phyloP scores from a whole-genome alignment of 2,888 invertebrate genomes.

The Leistus spinibarbis region DNA sequence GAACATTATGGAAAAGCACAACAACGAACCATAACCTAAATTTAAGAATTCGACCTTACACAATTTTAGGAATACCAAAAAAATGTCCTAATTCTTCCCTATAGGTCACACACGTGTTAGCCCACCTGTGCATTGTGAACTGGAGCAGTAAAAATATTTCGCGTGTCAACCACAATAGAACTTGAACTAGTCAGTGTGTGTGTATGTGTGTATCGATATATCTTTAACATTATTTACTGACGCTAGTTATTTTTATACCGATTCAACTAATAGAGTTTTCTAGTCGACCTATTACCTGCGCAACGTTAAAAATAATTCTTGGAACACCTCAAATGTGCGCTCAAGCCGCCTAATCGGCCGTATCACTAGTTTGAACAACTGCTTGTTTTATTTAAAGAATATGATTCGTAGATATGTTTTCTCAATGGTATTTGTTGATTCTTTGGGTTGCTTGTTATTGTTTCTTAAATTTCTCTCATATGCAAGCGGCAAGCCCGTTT shows the following conservation, averaged over 20 bases:
- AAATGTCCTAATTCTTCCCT: neutral
- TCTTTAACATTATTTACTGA: neutral
- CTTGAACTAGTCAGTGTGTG: neutral
- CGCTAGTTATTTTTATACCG: neutral
- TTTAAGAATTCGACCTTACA: neutral
- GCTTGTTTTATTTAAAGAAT: constrained; percentile 6
- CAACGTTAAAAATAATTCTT: constrained; percentile 12
- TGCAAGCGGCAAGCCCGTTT: too few relatives aligned
- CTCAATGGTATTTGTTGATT: neutral
- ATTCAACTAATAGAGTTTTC: neutral
- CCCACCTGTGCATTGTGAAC: neutral
- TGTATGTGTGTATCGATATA: neutral
- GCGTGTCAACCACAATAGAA: neutral
- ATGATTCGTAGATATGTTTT: neutral
- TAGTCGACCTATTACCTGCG: constrained; percentile 9
- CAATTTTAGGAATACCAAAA: neutral
- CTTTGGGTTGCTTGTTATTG: neutral
- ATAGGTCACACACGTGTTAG: neutral
- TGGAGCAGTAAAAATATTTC: neutral
- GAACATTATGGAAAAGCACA: neutral
- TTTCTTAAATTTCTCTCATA: neutral
- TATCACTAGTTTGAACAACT: neutral
- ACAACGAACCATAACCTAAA: neutral
- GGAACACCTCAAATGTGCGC: constrained; percentile 6
- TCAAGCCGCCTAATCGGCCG: neutral